phyloP scores from a whole-genome alignment of 1,140 invertebrate genomes.

The Drosophila lini region DNA sequence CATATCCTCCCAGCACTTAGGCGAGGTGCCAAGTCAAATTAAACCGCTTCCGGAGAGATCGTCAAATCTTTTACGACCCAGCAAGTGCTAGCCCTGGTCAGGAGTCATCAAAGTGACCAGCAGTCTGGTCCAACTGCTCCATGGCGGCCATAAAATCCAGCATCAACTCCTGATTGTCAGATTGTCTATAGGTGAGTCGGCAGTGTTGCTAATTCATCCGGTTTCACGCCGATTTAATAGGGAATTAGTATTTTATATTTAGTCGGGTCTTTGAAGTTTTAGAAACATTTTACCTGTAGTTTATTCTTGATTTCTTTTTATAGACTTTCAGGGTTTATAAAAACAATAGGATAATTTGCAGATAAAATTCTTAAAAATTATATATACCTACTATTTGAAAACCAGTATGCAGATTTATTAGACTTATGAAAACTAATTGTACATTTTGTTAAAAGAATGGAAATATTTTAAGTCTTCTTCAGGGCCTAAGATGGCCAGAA shows the following conservation, averaged over 20 bases:
- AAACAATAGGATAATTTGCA: neutral
- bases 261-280: too few species aligned
- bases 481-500: neutral
- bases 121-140: constrained; percentile 21
- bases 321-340: neutral
- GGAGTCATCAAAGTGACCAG: constrained; percentile 48
- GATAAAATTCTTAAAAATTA: too few species aligned
- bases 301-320: neutral
- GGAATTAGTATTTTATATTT: neutral
- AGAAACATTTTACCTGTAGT: neutral
- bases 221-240: neutral
- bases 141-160: constrained; percentile 46
- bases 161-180: constrained; percentile 59
- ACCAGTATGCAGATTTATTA: too few species aligned
- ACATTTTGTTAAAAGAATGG: neutral
- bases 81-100: neutral
- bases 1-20: constrained; percentile 4
- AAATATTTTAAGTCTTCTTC: neutral
- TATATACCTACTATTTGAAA: neutral
- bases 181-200: constrained; percentile 26
- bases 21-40: constrained; percentile 59
- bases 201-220: neutral
- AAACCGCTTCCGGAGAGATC: constrained; percentile 61
- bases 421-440: too few species aligned
- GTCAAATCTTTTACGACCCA: constrained; percentile 56